phyloP scores from a whole-genome alignment of 37 sponge, comb jelly and placozoan species.

The Crambe crambe region DNA sequence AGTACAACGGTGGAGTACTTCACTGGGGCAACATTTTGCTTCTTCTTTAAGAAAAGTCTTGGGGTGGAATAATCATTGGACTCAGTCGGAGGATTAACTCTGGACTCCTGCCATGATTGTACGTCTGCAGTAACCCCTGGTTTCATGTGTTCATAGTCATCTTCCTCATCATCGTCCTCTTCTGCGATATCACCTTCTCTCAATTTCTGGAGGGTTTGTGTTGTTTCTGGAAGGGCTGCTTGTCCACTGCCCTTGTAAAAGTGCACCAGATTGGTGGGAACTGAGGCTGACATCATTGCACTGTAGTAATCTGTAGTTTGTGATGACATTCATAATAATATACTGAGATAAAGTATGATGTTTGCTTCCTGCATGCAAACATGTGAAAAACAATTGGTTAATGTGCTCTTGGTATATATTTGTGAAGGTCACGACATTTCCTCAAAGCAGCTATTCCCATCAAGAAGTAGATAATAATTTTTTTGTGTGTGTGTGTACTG shows the following conservation, averaged over 20 bases:
- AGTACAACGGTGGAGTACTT: not conserved
- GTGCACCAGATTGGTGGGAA: not conserved
- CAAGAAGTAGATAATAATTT: no score
- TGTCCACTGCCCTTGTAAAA: not conserved
- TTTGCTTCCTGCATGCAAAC: no score
- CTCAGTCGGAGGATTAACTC: not conserved
- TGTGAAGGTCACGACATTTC: no score
- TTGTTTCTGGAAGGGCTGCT: not conserved
- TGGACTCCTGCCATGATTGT: not conserved
- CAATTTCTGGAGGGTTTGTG: not conserved
- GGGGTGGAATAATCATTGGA: not conserved
- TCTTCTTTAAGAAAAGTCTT: not conserved
- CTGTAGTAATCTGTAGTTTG: not conserved
- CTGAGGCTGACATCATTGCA: not conserved
- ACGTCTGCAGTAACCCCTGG: not conserved
- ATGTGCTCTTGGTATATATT: no score
- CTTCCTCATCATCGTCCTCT: not conserved
- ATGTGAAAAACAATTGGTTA: no score
- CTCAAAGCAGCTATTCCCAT: no score
- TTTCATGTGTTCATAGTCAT: slow-evolving; percentile 15
- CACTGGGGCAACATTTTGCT: no score
- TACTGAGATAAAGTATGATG: no score
- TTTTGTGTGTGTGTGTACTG: no score
- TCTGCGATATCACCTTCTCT: not conserved
- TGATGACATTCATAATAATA: no score